Evolutionary conservation across 2,797 vertebrate genomes (phyloP), one percentile per base, ranked within the genome.

Genomic region (Paramormyrops hopkinsi): DNA sequence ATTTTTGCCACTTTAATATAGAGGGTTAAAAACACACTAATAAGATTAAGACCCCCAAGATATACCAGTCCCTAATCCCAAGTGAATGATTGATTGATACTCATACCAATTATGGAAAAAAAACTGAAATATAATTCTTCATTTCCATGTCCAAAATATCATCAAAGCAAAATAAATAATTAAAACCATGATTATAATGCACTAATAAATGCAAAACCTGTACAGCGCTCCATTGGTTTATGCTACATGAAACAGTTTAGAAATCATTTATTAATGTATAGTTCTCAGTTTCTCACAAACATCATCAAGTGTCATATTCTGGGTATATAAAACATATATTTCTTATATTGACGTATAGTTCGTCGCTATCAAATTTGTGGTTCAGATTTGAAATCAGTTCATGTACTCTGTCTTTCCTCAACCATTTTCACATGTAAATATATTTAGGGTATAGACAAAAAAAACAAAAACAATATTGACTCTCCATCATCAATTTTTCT

Each of bases 11-110:
- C 37, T 41, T 79, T 79, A 46, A 79, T 46, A 44, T 44, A n/a
- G 0, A 79, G 73, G 73, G 33, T 79, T 79, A 41, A 41, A 79
- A 79, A 41, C 6, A n/a, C 2, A 79, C 73, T 79, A 79, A 79
- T 79, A 79, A 79, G 73, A 46, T 79, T 44, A 79, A 44, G 12
- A 6, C 5, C 73, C 73, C 37, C 0, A 2, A 41, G 37, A n/a
- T n/a, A 44, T 79, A 79, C 2, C 41, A 79, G 76, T 2, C 41
- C 76, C 41, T 79, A 79, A 79, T 79, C 76, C 41, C 76, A 79
- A 9, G 37, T 19, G 89, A 76, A 65, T 89, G 89, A 89, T 54
- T 89, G 89, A 89, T 89, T 89, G 86, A 89, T 76, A 65, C n/a
- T 37, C n/a, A 69, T 86, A 29, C 62, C 86, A 86, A 59, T 76